These are phyloP conservation scores for Chrysolina americana DNA, from an alignment of 2,888 invertebrate genomes.

Conservation along the genomic window DNA sequence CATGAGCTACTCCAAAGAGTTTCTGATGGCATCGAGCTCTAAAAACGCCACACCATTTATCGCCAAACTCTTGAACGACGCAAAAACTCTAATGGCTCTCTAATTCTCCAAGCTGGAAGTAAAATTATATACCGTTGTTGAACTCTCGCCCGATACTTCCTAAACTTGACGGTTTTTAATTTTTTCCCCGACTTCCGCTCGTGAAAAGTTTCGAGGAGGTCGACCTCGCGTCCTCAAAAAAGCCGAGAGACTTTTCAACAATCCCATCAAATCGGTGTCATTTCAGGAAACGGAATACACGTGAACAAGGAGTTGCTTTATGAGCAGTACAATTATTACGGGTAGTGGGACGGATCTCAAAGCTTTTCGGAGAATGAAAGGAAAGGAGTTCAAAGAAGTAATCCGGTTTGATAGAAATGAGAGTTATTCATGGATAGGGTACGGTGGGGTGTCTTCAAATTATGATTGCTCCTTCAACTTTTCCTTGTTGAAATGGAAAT, in stretches of 20 bases:
- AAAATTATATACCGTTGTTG: conserved; percentile 20
- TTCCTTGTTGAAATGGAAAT: no score
- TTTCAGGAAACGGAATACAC: conserved; percentile 17
- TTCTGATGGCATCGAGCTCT: background rate
- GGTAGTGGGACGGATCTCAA: background rate
- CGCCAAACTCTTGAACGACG: conserved; percentile 7
- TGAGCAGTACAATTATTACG: conserved; percentile 9
- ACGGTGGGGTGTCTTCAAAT: no score
- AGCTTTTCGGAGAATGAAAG: conserved; percentile 6
- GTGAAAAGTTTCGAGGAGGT: conserved; percentile 15
- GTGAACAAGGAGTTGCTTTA: conserved; percentile 4
- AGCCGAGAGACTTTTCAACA: conserved; percentile 13
- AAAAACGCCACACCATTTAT: conserved; percentile 14
- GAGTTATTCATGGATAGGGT: background rate
- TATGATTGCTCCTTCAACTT: no score
- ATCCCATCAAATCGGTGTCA: conserved; percentile 21
- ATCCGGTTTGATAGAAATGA: background rate
- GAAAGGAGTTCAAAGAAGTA: background rate
- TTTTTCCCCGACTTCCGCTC: conserved; percentile 18
- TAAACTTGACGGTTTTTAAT: conserved; percentile 11
- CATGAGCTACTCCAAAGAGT: background rate
- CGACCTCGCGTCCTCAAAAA: conserved; percentile 17
- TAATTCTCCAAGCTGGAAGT: conserved; percentile 4
- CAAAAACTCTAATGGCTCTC: conserved; percentile 20
- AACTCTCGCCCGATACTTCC: conserved; percentile 21